A percentile compares a stretch with the other conserved stretches of the same genome.
phyloP scores from a whole-genome alignment of 2,113 vertebrate species.

The Tricholaema leucomelas region DNA sequence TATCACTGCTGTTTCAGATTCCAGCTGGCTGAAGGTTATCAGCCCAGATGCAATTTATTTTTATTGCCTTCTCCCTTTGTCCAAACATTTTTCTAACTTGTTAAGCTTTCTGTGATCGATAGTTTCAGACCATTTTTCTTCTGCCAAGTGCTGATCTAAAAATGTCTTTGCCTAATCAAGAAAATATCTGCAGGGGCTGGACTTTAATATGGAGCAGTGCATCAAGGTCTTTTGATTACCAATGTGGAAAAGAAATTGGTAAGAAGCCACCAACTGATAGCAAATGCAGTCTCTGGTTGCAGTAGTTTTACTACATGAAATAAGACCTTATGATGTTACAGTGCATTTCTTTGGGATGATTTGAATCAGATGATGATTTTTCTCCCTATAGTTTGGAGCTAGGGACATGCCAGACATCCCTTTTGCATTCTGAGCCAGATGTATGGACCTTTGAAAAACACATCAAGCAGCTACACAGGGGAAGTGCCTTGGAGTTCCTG shows the following conservation, averaged over 20 bases:
- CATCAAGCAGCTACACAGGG: background rate
- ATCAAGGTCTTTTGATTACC: background rate
- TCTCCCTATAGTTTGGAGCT: background rate
- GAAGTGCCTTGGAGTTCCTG: too few species aligned
- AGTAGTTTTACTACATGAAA: background rate
- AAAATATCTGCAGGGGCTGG: background rate
- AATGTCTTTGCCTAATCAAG: background rate
- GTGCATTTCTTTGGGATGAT: background rate
- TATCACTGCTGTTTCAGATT: background rate
- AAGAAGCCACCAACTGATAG: background rate
- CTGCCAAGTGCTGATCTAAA: conserved; percentile 43
- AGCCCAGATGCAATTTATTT: conserved; percentile 19
- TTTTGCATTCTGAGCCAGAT: background rate
- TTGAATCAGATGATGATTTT: background rate
- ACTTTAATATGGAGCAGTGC: background rate
- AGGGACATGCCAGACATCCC: background rate
- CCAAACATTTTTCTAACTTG: conserved; percentile 55
- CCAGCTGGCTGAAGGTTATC: conserved; percentile 47
- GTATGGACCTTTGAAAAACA: background rate
- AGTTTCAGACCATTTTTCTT: background rate
- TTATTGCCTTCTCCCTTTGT: conserved; percentile 9
- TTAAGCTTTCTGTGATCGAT: conserved; percentile 1
- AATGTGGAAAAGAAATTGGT: background rate
- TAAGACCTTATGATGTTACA: background rate
- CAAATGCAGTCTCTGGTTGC: background rate